Percentiles rank a stretch among this genome's conserved stretches.
Evolutionary conservation across 2,797 vertebrate genomes (phyloP).

Genomic region (Balearica regulorum): DNA sequence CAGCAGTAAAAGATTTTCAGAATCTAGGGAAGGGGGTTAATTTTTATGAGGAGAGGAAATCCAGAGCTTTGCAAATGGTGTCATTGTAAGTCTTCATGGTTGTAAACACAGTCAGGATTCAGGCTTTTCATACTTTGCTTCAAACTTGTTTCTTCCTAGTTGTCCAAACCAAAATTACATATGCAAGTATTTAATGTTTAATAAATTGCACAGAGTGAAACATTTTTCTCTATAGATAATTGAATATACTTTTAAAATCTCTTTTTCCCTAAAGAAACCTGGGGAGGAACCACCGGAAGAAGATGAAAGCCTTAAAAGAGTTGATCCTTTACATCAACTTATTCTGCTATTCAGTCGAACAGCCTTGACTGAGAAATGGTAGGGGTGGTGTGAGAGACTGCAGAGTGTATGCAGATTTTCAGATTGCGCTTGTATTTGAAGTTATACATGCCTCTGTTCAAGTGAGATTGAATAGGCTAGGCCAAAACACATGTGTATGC

Average conservation of each 20-base stretch:
- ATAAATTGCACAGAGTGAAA: neutral
- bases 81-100: neutral
- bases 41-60: neutral
- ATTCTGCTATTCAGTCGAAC: conserved; percentile 95
- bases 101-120: neutral
- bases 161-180: neutral
- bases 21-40: neutral
- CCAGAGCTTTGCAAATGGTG: neutral
- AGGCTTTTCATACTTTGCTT: neutral
- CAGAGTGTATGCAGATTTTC: neutral
- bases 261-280: conserved; percentile 65
- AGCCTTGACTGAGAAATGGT: conserved; percentile 96
- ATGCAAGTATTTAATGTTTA: neutral
- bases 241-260: neutral
- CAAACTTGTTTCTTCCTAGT: neutral
- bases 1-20: neutral
- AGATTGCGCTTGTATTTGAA: neutral
- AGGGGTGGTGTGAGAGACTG: conserved; percentile 18
- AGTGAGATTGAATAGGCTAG: neutral
- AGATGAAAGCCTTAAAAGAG: conserved; percentile 84
- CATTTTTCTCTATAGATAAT: neutral
- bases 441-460: neutral
- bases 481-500: fast-evolving
- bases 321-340: conserved; percentile 93
- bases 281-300: conserved; percentile 83